phyloP scores from a whole-genome alignment of 2,888 invertebrate genomes.

The Ennomos fuscantarius region DNA sequence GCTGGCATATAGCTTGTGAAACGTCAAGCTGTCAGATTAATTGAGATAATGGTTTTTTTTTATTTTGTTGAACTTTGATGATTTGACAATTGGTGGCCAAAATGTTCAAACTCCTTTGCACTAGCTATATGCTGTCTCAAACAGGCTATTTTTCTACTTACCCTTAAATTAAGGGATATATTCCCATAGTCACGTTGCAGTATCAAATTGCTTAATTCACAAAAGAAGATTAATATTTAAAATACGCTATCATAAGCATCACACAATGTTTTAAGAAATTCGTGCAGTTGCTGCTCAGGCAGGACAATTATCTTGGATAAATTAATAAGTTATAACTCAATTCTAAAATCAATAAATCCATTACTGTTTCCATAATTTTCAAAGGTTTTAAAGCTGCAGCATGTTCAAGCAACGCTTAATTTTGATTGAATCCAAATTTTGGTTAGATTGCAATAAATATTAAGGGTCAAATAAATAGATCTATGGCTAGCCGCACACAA shows the following conservation, averaged over 20 bases:
- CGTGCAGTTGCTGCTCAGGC: slow-evolving; percentile 13
- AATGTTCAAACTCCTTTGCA: no score
- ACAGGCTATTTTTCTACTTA: no score
- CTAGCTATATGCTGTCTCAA: no score
- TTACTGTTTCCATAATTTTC: background rate
- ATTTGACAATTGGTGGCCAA: no score
- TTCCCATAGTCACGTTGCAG: no score
- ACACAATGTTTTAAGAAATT: slow-evolving; percentile 15
- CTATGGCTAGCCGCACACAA: no score
- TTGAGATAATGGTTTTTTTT: no score
- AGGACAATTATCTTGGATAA: no score
- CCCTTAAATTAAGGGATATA: no score
- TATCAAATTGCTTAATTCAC: background rate
- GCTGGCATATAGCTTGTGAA: no score
- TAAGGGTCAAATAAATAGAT: slow-evolving; percentile 10
- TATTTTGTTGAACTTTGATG: no score
- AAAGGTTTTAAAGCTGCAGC: slow-evolving; percentile 1
- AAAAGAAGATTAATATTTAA: slow-evolving; percentile 16
- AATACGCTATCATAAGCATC: background rate
- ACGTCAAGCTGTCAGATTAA: no score
- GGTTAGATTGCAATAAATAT: slow-evolving; percentile 16
- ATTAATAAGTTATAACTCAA: background rate
- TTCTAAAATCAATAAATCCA: background rate
- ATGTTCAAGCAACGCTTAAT: background rate
- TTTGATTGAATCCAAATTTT: slow-evolving; percentile 17